Evolutionary conservation across 2,113 vertebrate genomes (phyloP).

Genomic region (Onychostruthus taczanowskii): DNA sequence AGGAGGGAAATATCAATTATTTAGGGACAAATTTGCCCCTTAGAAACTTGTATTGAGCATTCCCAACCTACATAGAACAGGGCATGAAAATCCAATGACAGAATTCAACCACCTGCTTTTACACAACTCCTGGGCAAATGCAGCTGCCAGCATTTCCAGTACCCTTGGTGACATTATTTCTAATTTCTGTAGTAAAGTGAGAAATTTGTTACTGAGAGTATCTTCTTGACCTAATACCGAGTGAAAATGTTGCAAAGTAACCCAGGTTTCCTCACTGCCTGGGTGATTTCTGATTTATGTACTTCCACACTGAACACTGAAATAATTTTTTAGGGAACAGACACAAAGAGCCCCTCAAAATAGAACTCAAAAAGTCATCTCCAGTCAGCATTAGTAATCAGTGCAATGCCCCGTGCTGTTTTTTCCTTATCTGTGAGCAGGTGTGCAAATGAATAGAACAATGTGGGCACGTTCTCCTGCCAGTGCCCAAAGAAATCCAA

Average conservation of each 20-base stretch:
- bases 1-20: not conserved
- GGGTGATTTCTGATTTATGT: not conserved
- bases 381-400: slow-evolving; percentile 1
- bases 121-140: not conserved
- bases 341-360: slow-evolving; percentile 8
- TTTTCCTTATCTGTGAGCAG: slow-evolving; percentile 59
- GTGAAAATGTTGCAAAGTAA: not conserved
- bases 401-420: not conserved
- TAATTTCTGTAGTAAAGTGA: not conserved
- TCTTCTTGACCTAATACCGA: not conserved
- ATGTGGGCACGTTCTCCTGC: slow-evolving; percentile 36
- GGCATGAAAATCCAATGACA: rapidly evolving
- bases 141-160: not conserved
- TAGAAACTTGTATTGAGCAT: not conserved
- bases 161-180: not conserved
- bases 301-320: not conserved
- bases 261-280: not conserved
- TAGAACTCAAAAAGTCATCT: not conserved
- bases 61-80: rapidly evolving
- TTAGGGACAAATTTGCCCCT: not conserved
- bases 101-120: not conserved
- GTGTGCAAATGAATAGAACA: slow-evolving; percentile 70
- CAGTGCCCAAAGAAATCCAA: slow-evolving; percentile 45
- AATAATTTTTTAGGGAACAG: not conserved
- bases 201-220: not conserved